phyloP scores from a whole-genome alignment of 2,113 vertebrate genomes.

The Podiceps cristatus region DNA sequence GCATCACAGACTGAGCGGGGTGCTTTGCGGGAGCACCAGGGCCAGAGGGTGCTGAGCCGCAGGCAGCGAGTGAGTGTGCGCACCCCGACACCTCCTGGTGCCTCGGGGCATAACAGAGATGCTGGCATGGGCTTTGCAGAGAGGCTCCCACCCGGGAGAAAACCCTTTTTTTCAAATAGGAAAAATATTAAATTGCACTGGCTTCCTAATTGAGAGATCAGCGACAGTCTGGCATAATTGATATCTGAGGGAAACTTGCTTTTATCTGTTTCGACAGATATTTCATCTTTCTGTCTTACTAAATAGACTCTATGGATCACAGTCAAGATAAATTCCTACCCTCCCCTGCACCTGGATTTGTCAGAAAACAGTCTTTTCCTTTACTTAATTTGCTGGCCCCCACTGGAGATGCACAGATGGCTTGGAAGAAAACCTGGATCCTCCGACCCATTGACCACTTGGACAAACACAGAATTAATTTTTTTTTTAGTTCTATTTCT shows the following conservation, averaged over 20 bases:
- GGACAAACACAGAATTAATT: neutral
- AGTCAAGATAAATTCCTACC: neutral
- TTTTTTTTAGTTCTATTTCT: neutral
- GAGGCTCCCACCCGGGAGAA: fast-evolving
- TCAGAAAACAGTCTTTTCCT: neutral
- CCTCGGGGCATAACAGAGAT: neutral
- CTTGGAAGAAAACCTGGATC: neutral
- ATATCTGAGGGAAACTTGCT: neutral
- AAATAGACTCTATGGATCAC: too few species aligned
- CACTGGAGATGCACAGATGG: too few species aligned
- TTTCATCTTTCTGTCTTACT: neutral
- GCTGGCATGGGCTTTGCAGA: fast-evolving
- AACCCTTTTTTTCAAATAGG: neutral
- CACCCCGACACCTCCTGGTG: neutral
- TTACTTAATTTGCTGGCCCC: neutral
- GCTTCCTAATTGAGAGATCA: neutral
- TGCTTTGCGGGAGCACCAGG: neutral
- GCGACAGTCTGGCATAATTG: neutral
- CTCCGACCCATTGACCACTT: neutral
- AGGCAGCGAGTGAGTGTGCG: fast-evolving
- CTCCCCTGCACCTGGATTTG: neutral
- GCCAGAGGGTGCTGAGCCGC: neutral
- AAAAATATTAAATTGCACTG: neutral
- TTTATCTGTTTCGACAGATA: neutral
- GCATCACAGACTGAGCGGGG: neutral